Conservation (phyloP, 2,113 vertebrate genomes). For the Ia io region DNA sequence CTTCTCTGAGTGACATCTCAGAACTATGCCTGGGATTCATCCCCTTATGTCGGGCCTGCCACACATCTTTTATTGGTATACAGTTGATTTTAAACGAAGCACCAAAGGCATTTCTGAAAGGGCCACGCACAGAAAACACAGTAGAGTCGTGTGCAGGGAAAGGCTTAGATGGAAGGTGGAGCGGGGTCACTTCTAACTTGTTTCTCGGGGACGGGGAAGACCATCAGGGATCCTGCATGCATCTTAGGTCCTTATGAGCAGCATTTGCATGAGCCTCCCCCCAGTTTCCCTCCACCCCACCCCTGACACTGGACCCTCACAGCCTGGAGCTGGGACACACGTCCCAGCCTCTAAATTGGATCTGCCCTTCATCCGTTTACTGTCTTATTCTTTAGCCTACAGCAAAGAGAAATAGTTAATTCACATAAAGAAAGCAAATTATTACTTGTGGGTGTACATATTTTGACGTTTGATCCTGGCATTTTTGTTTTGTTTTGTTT, state of each 20-base stretch:
- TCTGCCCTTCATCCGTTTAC: background rate
- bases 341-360: background rate
- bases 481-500: background rate
- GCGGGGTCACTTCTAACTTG: background rate
- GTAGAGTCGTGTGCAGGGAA: background rate
- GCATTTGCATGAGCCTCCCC: background rate
- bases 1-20: background rate
- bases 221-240: rapidly evolving
- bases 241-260: background rate
- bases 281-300: background rate
- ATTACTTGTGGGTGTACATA: background rate
- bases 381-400: background rate
- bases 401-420: background rate
- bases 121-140: background rate
- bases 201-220: background rate
- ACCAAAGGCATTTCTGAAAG: background rate
- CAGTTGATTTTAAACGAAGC: background rate
- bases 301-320: background rate
- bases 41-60: background rate
- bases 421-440: background rate
- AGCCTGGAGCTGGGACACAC: background rate
- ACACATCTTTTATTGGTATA: background rate
- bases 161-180: background rate
- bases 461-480: background rate
- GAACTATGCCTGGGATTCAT: background rate